phyloP scores from a whole-genome alignment of 2,888 invertebrate genomes.

The Boloria euphrosyne region DNA sequence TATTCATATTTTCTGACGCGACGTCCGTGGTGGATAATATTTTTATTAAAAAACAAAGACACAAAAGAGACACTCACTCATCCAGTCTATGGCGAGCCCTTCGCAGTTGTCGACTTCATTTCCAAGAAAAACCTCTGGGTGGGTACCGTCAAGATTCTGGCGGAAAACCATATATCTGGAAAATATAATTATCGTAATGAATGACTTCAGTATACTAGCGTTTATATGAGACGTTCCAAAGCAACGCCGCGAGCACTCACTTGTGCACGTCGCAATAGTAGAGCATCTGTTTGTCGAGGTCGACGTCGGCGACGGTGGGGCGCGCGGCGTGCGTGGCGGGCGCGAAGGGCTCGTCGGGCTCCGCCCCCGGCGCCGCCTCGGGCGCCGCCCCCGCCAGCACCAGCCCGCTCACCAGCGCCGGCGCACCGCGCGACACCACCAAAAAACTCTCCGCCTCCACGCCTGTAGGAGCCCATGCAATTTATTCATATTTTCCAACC shows the following conservation, averaged over 20 bases:
- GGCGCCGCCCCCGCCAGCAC: slow-evolving; percentile 50
- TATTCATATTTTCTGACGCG: too few species aligned
- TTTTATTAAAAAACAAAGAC: neutral
- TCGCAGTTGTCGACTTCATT: slow-evolving; percentile 85
- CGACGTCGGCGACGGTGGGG: slow-evolving; percentile 52
- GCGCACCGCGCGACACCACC: slow-evolving; percentile 71
- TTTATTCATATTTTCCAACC: neutral
- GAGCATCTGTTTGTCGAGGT: slow-evolving; percentile 38
- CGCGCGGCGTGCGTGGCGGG: slow-evolving; percentile 81
- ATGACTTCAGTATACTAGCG: too few species aligned
- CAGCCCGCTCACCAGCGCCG: slow-evolving; percentile 88
- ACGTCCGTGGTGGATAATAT: too few species aligned
- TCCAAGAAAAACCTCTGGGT: slow-evolving; percentile 81
- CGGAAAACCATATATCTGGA: slow-evolving; percentile 83
- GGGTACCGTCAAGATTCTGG: slow-evolving; percentile 84
- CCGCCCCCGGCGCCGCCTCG: slow-evolving; percentile 74
- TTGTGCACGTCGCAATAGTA: slow-evolving; percentile 43
- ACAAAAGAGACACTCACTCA: slow-evolving; percentile 69
- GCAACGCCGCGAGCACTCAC: slow-evolving; percentile 19
- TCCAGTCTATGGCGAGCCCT: slow-evolving; percentile 92
- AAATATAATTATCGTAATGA: neutral
- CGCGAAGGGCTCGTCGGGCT: slow-evolving; percentile 84
- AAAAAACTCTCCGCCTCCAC: slow-evolving; percentile 84
- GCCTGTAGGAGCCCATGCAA: slow-evolving; percentile 54
- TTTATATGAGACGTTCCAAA: neutral